Evolutionary conservation across 2,113 vertebrate genomes (phyloP).

Genomic region (Pagrus major): DNA sequence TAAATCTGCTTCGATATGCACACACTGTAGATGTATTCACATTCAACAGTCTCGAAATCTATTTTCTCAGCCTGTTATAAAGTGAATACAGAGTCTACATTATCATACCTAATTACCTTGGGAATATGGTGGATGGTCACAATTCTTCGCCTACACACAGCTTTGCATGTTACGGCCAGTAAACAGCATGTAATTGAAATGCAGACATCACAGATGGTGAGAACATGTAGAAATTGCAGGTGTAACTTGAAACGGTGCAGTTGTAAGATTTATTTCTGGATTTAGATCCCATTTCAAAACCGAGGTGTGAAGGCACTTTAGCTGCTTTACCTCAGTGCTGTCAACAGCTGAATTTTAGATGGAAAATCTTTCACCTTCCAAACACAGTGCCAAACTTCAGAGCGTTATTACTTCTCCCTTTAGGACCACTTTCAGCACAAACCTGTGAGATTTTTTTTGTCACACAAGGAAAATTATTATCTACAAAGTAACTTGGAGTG

Average conservation of each 20-base stretch:
- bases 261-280: slow-evolving; percentile 9
- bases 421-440: slow-evolving; percentile 20
- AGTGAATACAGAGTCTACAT: not conserved
- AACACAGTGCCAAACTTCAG: not conserved
- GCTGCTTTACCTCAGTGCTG: slow-evolving; percentile 1
- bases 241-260: not conserved
- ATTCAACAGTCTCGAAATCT: not conserved
- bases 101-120: slow-evolving; percentile 7
- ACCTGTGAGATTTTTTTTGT: not conserved
- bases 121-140: not conserved
- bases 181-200: not conserved
- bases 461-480: slow-evolving; percentile 5
- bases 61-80: not conserved
- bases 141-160: not conserved
- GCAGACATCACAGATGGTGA: not conserved
- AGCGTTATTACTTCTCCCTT: not conserved
- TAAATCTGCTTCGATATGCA: not conserved
- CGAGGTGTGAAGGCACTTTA: not conserved
- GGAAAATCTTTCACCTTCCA: slow-evolving; percentile 3
- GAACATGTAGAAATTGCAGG: not conserved
- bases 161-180: not conserved
- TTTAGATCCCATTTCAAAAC: slow-evolving; percentile 13
- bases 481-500: not conserved
- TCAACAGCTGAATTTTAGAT: not conserved
- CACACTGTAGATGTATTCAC: not conserved